Percentiles rank a stretch among this genome's conserved stretches.
These are phyloP conservation scores for Panurus biarmicus DNA, from an alignment of 2,113 vertebrate genomes.

Conservation along the genomic window DNA sequence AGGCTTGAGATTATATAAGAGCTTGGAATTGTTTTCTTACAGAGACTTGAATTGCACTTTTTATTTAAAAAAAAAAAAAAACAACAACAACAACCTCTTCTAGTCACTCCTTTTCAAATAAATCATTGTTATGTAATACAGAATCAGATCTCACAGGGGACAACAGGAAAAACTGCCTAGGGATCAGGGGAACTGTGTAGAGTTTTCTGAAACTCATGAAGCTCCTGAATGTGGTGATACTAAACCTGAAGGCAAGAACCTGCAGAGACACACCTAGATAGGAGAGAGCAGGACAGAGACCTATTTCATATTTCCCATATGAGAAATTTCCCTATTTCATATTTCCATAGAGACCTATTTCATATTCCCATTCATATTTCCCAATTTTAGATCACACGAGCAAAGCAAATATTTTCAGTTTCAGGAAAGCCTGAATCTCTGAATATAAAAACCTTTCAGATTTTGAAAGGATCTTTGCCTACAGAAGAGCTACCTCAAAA, in stretches of 20 bases:
- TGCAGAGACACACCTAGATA: neutral
- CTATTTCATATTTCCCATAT: neutral
- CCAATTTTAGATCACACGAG: too few species aligned
- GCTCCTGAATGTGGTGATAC: neutral
- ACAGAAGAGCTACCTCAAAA: neutral
- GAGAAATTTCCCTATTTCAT: neutral
- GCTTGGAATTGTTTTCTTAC: neutral
- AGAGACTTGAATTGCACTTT: neutral
- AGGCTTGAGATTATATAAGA: neutral
- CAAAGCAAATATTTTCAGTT: neutral
- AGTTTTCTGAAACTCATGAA: neutral
- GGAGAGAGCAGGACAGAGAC: neutral
- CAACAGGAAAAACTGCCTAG: neutral
- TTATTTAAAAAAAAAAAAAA: neutral
- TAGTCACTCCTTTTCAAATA: neutral
- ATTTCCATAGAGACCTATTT: neutral
- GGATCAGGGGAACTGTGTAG: neutral
- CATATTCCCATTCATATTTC: neutral
- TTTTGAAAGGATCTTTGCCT: neutral
- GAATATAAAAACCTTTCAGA: neutral
- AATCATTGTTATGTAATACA: neutral
- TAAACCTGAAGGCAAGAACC: neutral
- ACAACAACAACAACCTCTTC: neutral
- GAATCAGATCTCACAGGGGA: neutral
- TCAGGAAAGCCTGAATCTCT: neutral